phyloP scores from a whole-genome alignment of 2,113 vertebrate species.

The Lophura nycthemera region DNA sequence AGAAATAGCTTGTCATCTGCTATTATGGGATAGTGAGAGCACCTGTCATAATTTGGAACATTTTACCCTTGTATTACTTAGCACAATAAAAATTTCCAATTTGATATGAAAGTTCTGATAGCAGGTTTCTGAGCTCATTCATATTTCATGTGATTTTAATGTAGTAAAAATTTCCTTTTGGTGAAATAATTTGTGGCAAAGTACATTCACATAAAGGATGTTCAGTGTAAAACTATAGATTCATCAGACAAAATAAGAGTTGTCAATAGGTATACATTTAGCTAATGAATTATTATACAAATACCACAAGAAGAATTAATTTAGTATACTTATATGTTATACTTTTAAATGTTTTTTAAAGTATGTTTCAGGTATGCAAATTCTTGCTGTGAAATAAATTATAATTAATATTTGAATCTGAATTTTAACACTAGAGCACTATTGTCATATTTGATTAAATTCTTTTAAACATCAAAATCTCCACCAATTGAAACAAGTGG shows the following conservation, averaged over 20 bases:
- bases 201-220: neutral
- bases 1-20: neutral
- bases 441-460: neutral
- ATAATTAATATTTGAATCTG: neutral
- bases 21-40: neutral
- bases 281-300: neutral
- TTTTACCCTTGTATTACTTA: neutral
- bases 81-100: neutral
- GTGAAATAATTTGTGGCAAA: neutral
- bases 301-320: neutral
- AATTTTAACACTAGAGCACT: neutral
- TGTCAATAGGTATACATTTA: rapidly evolving
- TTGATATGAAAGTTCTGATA: neutral
- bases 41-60: neutral
- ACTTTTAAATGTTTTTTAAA: neutral
- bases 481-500: neutral
- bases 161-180: neutral
- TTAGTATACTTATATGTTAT: rapidly evolving
- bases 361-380: neutral
- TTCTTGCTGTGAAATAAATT: neutral
- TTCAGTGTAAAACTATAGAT: neutral
- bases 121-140: neutral
- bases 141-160: neutral
- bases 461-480: neutral
- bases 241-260: neutral